Percentiles rank a stretch among this genome's conserved stretches.
phyloP scores from a whole-genome alignment of 2,888 invertebrate genomes.

The Campoletis raptor region DNA sequence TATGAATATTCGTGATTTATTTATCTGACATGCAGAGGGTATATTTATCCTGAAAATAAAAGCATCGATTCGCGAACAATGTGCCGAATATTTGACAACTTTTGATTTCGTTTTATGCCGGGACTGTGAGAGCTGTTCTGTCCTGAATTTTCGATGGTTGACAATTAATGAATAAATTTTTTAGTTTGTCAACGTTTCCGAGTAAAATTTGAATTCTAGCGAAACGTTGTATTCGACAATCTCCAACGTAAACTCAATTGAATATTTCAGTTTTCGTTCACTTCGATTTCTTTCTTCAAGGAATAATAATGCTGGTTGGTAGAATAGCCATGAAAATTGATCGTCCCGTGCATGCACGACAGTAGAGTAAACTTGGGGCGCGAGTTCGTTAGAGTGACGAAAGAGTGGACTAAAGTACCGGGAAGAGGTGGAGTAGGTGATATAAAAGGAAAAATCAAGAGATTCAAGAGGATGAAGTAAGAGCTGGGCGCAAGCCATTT shows the following conservation, averaged over 20 bases:
- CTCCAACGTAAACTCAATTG: neutral
- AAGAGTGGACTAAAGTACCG: constrained; percentile 32
- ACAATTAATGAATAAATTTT: neutral
- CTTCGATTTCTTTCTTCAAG: neutral
- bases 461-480: constrained; percentile 53
- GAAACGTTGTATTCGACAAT: neutral
- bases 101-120: neutral
- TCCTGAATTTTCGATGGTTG: neutral
- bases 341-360: constrained; percentile 20
- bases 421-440: constrained; percentile 27
- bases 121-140: neutral
- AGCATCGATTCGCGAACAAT: constrained; percentile 15
- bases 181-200: neutral
- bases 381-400: constrained; percentile 50
- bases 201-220: neutral
- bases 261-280: neutral
- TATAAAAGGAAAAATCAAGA: constrained; percentile 46
- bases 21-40: neutral
- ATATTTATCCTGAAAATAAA: neutral
- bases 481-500: constrained; percentile 61
- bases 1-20: constrained; percentile 13
- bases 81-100: neutral
- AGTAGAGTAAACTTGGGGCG: constrained; percentile 24
- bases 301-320: constrained; percentile 4
- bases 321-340: constrained; percentile 13